Base-by-base conservation (phyloP, 2,113 vertebrate genomes). In the Glareola pratincola region DNA sequence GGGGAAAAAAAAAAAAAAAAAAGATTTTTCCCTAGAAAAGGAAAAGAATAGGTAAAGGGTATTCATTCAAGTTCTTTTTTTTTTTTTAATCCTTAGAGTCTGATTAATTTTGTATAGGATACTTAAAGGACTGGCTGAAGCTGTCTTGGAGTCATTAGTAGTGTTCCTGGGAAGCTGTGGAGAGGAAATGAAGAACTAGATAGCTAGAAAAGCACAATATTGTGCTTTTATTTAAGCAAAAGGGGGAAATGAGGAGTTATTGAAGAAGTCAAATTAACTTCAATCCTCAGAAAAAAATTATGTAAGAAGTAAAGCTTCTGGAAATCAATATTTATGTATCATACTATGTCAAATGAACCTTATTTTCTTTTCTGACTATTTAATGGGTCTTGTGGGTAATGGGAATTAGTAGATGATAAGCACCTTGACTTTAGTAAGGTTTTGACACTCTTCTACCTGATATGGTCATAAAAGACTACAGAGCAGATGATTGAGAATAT, bases 261-360 rank as follows among this genome's bases (percentile, higher is more conserved):
- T 78, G 77, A 84, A 91, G 47, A 85, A 81, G 36, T 72, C 60
- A 87, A 91, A 89, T 91, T 92, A 92, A 72, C 76, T 87, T 78
- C 64, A 91, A 36, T n/a, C 30, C 36, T 87, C 30, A 4, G 37
- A 95, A 96, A 95, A 96, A 87, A 86, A 75, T 48, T 64, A 84
- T 78, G 34, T 72, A 56, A 95, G 76, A 96, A 85, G 41, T 72
- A 90, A 92, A 85, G 83, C 81, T 78, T 78, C 80, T 95, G 36
- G 57, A 95, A 96, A 92, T 92, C 93, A 96, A 92, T 94, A 96
- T 95, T 96, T 92, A 81, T 89, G 39, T 86, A 77, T 91, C 63
- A 75, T 50, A 56, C 60, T 43, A 95, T 85, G 84, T 89, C 86
- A 89, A 91, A 95, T 68, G 84, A 84, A 81, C 12, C 68, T 78